A percentile compares a stretch with the other conserved stretches of the same genome.
Evolutionary conservation across 2,797 vertebrate species (phyloP).

Genomic region (Neosilurus hyrtlii): DNA sequence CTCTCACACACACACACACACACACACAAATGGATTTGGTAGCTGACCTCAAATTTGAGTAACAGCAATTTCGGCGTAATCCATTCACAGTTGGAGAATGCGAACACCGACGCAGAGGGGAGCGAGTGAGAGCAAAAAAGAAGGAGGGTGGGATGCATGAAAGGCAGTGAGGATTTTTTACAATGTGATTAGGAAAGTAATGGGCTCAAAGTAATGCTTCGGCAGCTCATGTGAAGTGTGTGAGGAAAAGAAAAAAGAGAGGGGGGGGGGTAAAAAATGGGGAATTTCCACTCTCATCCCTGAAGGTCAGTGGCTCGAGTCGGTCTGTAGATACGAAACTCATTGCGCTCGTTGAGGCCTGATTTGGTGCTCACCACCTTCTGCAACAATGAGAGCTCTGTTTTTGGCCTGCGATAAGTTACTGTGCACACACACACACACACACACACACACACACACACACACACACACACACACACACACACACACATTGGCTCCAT

Average conservation of each 20-base stretch:
- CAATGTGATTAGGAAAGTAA: slow-evolving; percentile 75
- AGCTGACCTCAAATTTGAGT: slow-evolving; percentile 75
- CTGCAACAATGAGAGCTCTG: slow-evolving; percentile 53
- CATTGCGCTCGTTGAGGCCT: slow-evolving; percentile 40
- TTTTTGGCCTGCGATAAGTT: slow-evolving; percentile 46
- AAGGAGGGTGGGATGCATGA: slow-evolving; percentile 69
- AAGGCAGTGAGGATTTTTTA: slow-evolving; percentile 72
- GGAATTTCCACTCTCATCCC: slow-evolving; percentile 53
- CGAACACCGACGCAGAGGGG: slow-evolving; percentile 65
- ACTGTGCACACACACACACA: slow-evolving; percentile 39
- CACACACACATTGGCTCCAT: slow-evolving; percentile 46
- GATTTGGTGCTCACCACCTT: slow-evolving; percentile 56
- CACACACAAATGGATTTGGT: slow-evolving; percentile 67
- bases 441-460: slow-evolving; percentile 34
- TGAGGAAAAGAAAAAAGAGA: slow-evolving; percentile 54
- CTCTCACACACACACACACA: slow-evolving; percentile 1
- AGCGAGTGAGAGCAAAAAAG: slow-evolving; percentile 61
- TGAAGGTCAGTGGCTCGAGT: slow-evolving; percentile 61
- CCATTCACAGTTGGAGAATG: slow-evolving; percentile 69
- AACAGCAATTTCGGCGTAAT: slow-evolving; percentile 78
- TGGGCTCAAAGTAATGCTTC: slow-evolving; percentile 67
- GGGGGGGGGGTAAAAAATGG: slow-evolving; percentile 9
- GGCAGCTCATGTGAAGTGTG: slow-evolving; percentile 58
- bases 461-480: slow-evolving; percentile 18
- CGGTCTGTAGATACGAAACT: slow-evolving; percentile 47